Percentiles rank a stretch among this genome's conserved stretches.
These are phyloP conservation scores for Ecliptopera silaceata DNA, from an alignment of 2,888 invertebrate species.

Conservation along the genomic window DNA sequence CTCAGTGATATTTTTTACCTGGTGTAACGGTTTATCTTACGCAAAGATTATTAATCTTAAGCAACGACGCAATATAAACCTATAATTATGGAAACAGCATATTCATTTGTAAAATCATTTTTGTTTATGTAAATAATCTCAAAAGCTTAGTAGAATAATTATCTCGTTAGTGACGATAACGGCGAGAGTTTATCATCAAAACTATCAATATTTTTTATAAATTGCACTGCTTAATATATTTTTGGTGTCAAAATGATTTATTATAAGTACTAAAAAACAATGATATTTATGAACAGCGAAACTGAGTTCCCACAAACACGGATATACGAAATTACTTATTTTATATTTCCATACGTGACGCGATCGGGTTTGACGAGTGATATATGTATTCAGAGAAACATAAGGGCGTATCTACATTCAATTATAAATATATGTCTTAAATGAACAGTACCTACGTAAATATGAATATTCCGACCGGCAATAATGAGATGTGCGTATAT, in stretches of 20 bases:
- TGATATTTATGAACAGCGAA: background rate
- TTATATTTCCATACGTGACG: constrained; percentile 14
- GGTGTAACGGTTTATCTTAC: background rate
- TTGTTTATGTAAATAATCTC: too few relatives aligned
- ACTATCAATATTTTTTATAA: background rate
- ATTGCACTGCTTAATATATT: background rate
- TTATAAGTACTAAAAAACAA: background rate
- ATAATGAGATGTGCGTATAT: constrained; percentile 25
- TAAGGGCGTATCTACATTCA: constrained; percentile 57
- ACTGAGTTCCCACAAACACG: constrained; percentile 17
- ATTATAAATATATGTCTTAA: constrained; percentile 59
- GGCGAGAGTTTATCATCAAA: background rate
- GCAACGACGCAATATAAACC: too few relatives aligned
- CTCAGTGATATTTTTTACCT: background rate
- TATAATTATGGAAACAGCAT: too few relatives aligned
- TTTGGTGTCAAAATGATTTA: constrained; percentile 3
- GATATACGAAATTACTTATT: constrained; percentile 19
- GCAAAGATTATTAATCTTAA: too few relatives aligned
- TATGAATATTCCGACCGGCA: constrained; percentile 48
- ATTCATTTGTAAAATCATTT: too few relatives aligned
- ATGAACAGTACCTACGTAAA: constrained; percentile 35
- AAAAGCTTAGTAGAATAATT: background rate
- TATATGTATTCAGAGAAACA: constrained; percentile 19
- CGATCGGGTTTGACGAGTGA: background rate
- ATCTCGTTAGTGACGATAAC: background rate